Evolutionary conservation across 2,888 invertebrate species (phyloP).

Genomic region (Athalia circularis): DNA sequence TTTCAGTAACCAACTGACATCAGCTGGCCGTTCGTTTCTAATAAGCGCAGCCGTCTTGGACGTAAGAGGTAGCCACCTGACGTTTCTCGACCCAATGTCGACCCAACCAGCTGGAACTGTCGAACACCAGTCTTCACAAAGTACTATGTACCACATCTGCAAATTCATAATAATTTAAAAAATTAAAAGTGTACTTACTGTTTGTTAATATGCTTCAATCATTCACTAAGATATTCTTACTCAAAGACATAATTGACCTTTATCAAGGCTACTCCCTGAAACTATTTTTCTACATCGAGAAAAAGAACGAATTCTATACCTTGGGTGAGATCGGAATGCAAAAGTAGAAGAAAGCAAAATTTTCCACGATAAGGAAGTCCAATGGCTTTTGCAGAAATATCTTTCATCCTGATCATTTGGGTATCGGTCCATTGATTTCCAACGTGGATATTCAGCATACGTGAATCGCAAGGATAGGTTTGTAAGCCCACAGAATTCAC

Average conservation of each 20-base stretch:
- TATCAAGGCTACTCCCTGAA: not conserved
- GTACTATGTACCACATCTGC: not conserved
- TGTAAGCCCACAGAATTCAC: not conserved
- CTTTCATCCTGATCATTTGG: not conserved
- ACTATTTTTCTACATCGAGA: no score
- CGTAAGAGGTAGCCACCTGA: not conserved
- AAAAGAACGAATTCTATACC: not conserved
- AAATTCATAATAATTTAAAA: not conserved
- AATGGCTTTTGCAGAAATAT: not conserved
- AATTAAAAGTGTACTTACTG: no score
- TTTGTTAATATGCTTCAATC: not conserved
- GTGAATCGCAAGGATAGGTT: not conserved
- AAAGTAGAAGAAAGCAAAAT: not conserved
- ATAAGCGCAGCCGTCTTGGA: not conserved
- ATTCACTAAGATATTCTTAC: not conserved
- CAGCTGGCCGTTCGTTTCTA: not conserved
- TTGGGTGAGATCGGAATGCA: not conserved
- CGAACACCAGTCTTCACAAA: not conserved
- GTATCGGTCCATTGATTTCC: not conserved
- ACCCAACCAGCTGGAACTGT: not conserved
- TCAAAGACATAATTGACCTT: not conserved
- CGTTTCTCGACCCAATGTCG: not conserved
- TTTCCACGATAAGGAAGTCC: not conserved
- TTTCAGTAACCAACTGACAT: not conserved
- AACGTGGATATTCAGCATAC: not conserved